Evolutionary conservation across 2,797 vertebrate species (phyloP).

Genomic region (Diceros bicornis): DNA sequence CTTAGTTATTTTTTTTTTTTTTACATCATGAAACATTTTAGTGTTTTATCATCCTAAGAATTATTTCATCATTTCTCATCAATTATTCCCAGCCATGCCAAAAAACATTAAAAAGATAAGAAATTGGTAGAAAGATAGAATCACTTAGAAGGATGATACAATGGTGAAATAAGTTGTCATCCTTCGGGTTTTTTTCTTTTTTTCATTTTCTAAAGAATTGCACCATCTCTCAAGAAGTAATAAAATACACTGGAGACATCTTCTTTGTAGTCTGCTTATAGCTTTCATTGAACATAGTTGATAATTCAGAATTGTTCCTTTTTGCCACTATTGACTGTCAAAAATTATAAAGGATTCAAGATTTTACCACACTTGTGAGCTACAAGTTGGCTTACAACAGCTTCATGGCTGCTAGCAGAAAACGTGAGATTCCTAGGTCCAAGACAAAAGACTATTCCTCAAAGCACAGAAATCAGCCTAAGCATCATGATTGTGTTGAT

Average conservation of each 20-base stretch:
- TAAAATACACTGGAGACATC: not conserved
- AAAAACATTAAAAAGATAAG: not conserved
- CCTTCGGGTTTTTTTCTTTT: not conserved
- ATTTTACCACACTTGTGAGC: not conserved
- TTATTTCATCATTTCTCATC: not conserved
- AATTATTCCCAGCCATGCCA: not conserved
- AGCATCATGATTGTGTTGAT: rapidly evolving
- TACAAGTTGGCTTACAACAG: no score
- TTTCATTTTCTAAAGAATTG: not conserved
- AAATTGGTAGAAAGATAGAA: not conserved
- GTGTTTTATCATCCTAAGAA: not conserved
- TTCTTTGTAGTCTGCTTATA: not conserved
- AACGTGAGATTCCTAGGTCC: rapidly evolving
- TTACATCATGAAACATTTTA: not conserved
- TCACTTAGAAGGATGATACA: not conserved
- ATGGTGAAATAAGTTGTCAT: not conserved
- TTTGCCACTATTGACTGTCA: not conserved
- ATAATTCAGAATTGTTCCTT: not conserved
- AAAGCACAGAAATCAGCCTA: no score
- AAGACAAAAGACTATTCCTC: not conserved
- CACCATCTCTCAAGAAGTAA: not conserved
- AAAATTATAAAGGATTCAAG: not conserved
- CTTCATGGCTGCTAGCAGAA: not conserved
- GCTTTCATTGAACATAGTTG: not conserved
- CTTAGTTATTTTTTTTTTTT: not conserved